These are phyloP conservation scores for Macquaria australasica DNA, from an alignment of 2,113 vertebrate genomes.

Conservation along the genomic window DNA sequence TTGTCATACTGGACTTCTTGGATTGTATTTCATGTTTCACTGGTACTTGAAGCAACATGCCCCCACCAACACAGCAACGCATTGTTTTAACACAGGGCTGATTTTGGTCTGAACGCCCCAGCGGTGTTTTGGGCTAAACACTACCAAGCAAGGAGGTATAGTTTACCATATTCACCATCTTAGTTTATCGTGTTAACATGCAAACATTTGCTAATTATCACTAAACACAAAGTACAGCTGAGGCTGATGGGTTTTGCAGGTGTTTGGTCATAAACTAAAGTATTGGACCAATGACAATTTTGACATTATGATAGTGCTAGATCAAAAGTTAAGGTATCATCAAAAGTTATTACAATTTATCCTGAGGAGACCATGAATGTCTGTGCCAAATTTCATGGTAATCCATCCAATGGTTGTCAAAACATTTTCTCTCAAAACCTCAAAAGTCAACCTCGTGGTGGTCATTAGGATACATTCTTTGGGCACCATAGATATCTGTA, in stretches of 20 bases:
- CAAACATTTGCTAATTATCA: neutral
- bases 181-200: neutral
- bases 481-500: neutral
- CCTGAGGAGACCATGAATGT: neutral
- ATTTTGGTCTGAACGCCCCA: neutral
- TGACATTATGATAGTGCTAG: too few species aligned
- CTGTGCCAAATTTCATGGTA: neutral
- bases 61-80: neutral
- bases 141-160: neutral
- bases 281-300: too few species aligned
- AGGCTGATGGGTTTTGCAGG: neutral
- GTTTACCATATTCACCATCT: neutral
- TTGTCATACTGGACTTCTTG: neutral
- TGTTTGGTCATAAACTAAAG: neutral
- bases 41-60: neutral
- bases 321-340: too few species aligned
- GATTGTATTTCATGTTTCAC: neutral
- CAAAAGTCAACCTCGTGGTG: neutral
- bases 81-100: neutral
- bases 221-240: neutral
- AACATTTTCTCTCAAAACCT: neutral
- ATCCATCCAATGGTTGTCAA: neutral
- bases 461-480: neutral
- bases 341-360: neutral
- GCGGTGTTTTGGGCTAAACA: neutral